Percentiles rank a stretch among this genome's conserved stretches.
Conservation (phyloP, 2,113 vertebrate genomes). For the Enhydra lutris region DNA sequence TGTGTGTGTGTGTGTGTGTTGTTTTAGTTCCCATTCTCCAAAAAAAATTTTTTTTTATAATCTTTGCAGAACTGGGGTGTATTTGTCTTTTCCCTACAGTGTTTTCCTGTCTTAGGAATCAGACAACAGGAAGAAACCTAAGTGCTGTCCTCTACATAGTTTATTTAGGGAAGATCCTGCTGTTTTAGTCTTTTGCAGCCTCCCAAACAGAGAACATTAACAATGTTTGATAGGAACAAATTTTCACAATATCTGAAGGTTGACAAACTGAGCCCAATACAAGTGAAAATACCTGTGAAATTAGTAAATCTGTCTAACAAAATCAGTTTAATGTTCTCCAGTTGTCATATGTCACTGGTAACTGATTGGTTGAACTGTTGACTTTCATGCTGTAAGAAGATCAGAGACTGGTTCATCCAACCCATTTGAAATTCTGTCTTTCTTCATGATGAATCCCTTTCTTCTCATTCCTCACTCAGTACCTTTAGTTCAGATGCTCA, state of each 20-base stretch:
- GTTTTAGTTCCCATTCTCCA: background rate
- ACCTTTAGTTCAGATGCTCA: background rate
- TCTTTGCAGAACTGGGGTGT: background rate
- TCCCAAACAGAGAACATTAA: background rate
- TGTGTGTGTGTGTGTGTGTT: background rate
- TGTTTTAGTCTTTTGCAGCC: background rate
- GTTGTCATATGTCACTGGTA: background rate
- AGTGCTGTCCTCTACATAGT: background rate
- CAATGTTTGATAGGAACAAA: background rate
- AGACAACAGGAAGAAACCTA: background rate
- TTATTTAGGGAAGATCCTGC: background rate
- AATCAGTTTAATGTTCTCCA: background rate
- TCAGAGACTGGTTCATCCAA: background rate
- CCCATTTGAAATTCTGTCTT: background rate
- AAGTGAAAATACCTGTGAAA: slow-evolving; percentile 28
- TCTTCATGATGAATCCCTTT: background rate
- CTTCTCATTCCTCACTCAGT: background rate
- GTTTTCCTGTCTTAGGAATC: background rate
- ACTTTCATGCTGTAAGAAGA: background rate
- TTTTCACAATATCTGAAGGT: slow-evolving; percentile 7
- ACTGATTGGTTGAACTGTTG: background rate
- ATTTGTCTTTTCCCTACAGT: background rate
- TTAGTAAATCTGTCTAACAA: background rate
- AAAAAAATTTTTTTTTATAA: background rate
- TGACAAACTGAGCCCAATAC: background rate